phyloP scores from a whole-genome alignment of 2,797 vertebrate genomes.

The Lophius americanus region DNA sequence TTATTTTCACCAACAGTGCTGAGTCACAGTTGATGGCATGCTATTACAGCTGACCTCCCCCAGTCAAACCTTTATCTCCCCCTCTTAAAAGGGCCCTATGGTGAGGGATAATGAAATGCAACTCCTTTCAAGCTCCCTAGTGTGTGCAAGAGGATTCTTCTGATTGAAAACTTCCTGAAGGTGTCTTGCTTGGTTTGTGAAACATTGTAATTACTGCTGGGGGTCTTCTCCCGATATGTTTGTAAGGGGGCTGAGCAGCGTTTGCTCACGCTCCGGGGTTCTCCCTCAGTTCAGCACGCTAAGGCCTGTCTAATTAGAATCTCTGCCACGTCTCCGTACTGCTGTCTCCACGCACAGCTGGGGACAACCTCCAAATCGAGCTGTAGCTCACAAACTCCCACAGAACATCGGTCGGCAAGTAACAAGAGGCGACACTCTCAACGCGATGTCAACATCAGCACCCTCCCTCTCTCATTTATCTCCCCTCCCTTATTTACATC shows the following conservation, averaged over 20 bases:
- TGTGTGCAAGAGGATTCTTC: slow-evolving; percentile 69
- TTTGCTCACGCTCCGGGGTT: slow-evolving; percentile 76
- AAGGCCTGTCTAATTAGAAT: slow-evolving; percentile 83
- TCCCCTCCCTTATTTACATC: slow-evolving; percentile 59
- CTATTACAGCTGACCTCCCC: slow-evolving; percentile 55
- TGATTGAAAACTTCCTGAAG: slow-evolving; percentile 83
- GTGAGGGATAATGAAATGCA: slow-evolving; percentile 73
- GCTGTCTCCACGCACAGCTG: slow-evolving; percentile 79
- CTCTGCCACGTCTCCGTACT: slow-evolving; percentile 71
- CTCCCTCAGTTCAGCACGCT: slow-evolving; percentile 82
- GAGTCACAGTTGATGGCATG: slow-evolving; percentile 42
- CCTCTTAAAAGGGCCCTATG: slow-evolving; percentile 58
- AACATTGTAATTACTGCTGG: slow-evolving; percentile 86
- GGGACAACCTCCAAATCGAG: slow-evolving; percentile 77
- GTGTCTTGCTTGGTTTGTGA: slow-evolving; percentile 83
- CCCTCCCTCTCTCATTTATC: slow-evolving; percentile 59
- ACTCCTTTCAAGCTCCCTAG: slow-evolving; percentile 68
- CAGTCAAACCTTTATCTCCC: slow-evolving; percentile 44
- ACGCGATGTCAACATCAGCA: slow-evolving; percentile 60
- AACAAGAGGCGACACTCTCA: slow-evolving; percentile 67
- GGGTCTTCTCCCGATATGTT: slow-evolving; percentile 77
- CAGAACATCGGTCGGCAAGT: slow-evolving; percentile 56
- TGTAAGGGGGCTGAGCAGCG: slow-evolving; percentile 71
- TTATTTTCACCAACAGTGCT: slow-evolving; percentile 29
- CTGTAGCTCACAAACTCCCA: slow-evolving; percentile 61